Base-by-base conservation (phyloP, 2,113 vertebrate genomes). In the Cyanistes caeruleus region DNA sequence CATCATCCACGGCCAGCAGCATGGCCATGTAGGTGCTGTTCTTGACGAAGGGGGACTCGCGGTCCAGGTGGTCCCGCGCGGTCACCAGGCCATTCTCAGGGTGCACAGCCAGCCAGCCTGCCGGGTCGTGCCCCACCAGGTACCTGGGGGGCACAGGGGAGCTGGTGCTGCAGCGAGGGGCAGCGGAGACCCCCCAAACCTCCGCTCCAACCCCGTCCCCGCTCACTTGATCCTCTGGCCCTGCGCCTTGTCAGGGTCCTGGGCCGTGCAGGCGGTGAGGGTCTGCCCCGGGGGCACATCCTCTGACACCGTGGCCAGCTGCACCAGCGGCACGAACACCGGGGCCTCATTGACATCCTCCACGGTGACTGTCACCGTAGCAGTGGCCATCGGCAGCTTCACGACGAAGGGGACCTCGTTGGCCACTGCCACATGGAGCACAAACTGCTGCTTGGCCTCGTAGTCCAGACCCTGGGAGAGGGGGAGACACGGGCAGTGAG, bases 381-480 rank as follows among this genome's bases (percentile, higher is more conserved):
- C 98, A 0, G 99, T 99, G 92, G 99, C 95, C 0, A 98, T 98
- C 0, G 96, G 68, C 79, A 99, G 78, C 6, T 91, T 88, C 73
- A 70, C 74, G 0, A 97, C 87, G 5, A 99, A 99, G 11, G 98
- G 98, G 31, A 93, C 84, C 35, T 99, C 98, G 0, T 99, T 99
- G 95, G 97, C 97, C 80, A 98, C 99, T 1, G 97, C 93, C 43
- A 99, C 52, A 1, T 98, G 74, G 79, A 99, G 97, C 15, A 97
- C 94, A 4, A 98, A 98, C 82, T 95, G 98, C 51, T 31, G 91
- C 86, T 37, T 97, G 60, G 67, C 94, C 93, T 99, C 99, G 30
- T 98, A 99, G 96, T 99, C 99, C 84, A 99, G 97, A 63, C 96
- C 97, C 99, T 99, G 87, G 8, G 41, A 59, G 56, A 91, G 23